These are phyloP conservation scores for Halisarca cf. caerulea DNA, from an alignment of 37 sponge, comb jelly and placozoan genomes.

Conservation along the genomic window DNA sequence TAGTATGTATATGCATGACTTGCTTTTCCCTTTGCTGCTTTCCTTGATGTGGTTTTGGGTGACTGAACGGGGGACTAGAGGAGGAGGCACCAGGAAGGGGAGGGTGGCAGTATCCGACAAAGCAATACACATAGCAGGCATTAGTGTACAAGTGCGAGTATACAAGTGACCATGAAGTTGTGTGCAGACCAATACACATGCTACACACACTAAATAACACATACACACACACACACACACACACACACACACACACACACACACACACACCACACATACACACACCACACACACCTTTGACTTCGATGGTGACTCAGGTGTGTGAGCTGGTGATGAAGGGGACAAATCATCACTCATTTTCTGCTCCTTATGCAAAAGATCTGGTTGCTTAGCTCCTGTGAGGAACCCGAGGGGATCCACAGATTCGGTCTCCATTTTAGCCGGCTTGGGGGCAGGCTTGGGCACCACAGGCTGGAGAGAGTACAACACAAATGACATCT, in stretches of 20 bases:
- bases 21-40: not conserved
- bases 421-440: not conserved
- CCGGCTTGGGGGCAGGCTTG: constrained; percentile 10
- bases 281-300: not conserved
- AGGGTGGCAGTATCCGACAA: too few species aligned
- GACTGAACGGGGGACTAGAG: not conserved
- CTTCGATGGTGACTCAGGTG: not conserved
- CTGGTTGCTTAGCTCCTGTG: not conserved
- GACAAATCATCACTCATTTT: constrained; percentile 18
- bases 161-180: too few species aligned
- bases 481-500: not conserved
- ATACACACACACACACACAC: too few species aligned
- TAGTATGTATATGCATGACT: too few species aligned
- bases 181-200: too few species aligned
- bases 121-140: too few species aligned
- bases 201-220: too few species aligned
- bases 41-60: not conserved
- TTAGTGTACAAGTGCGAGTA: too few species aligned
- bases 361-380: not conserved
- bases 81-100: constrained; percentile 13
- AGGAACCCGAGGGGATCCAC: not conserved
- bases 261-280: too few species aligned
- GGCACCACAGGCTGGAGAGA: not conserved
- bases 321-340: not conserved
- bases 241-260: too few species aligned